These are phyloP conservation scores for Candidula unifasciata DNA, from an alignment of 2,888 invertebrate genomes.

Conservation along the genomic window DNA sequence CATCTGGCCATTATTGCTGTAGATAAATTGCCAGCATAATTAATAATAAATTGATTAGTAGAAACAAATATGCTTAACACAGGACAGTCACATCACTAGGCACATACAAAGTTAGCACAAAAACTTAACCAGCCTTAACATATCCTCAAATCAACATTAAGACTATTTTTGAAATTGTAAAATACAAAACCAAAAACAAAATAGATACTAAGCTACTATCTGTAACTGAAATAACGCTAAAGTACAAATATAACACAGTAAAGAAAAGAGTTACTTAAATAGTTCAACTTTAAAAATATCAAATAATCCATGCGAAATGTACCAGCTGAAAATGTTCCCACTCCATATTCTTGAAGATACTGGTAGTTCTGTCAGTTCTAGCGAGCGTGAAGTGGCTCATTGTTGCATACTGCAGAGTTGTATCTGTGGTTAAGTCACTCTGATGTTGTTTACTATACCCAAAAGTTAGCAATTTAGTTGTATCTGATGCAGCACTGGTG, in stretches of 20 bases:
- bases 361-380: conserved; percentile 13
- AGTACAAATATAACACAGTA: neutral
- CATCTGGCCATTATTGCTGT: neutral
- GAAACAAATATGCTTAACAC: neutral
- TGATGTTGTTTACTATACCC: neutral
- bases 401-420: conserved; percentile 17
- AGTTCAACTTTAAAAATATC: neutral
- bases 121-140: conserved; percentile 17
- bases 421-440: neutral
- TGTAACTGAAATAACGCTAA: neutral
- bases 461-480: neutral
- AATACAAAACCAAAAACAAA: neutral
- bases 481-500: neutral
- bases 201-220: conserved; percentile 14
- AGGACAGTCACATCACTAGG: neutral
- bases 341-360: conserved; percentile 22
- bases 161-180: neutral
- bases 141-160: neutral
- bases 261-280: neutral
- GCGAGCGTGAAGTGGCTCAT: neutral
- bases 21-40: neutral
- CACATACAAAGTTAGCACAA: neutral
- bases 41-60: too few relatives aligned
- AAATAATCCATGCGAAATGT: conserved; percentile 43
- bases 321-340: conserved; percentile 38